Evolutionary conservation across 2,797 vertebrate species (phyloP).

Genomic region (Vipera ursinii): DNA sequence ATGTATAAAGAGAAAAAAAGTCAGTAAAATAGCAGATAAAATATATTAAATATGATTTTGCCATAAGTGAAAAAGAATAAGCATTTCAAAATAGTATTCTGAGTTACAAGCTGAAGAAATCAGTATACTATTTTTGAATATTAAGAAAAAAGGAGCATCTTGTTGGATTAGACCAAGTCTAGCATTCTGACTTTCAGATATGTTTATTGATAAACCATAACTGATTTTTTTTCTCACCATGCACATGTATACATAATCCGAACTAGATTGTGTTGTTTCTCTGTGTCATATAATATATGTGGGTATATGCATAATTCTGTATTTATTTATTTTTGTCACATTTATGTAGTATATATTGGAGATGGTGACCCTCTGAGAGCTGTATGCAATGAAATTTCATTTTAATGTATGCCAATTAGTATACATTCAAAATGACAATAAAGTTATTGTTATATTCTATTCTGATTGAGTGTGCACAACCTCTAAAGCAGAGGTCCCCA

Average conservation of each 20-base stretch:
- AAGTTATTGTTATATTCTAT: too few species aligned
- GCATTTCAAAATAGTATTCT: constrained; percentile 44
- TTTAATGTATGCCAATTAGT: too few species aligned
- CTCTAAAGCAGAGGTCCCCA: neutral
- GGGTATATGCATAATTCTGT: too few species aligned
- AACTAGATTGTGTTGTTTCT: too few species aligned
- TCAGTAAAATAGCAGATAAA: constrained; percentile 61
- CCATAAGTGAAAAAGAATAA: constrained; percentile 7
- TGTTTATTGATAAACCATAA: neutral
- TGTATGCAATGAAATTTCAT: too few species aligned
- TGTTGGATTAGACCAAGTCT: neutral
- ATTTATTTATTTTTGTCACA: too few species aligned
- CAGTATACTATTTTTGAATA: neutral
- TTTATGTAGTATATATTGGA: too few species aligned
- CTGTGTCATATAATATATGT: too few species aligned
- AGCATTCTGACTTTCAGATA: neutral
- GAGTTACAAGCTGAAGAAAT: constrained; percentile 35
- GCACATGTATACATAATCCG: too few species aligned
- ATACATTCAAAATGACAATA: too few species aligned
- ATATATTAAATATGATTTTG: constrained; percentile 39
- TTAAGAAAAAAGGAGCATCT: neutral
- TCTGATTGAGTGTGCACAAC: neutral
- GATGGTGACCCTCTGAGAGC: too few species aligned
- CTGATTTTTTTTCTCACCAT: too few species aligned
- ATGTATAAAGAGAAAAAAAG: constrained; percentile 67